Percentiles rank a stretch among this genome's conserved stretches.
These are phyloP conservation scores for Cossypha heuglini DNA, from an alignment of 2,797 vertebrate species.

Conservation along the genomic window DNA sequence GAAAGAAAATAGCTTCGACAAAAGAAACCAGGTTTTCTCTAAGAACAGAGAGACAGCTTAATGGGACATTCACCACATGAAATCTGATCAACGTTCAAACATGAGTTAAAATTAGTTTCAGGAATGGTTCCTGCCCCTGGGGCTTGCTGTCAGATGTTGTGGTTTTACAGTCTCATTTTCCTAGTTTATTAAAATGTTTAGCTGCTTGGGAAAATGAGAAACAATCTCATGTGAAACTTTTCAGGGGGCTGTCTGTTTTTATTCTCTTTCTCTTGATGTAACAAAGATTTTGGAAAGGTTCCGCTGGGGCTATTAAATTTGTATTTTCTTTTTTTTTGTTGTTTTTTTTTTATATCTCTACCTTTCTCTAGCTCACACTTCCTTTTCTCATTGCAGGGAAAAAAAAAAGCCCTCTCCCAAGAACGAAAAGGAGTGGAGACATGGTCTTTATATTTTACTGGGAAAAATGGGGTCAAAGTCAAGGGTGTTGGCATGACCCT, in stretches of 20 bases:
- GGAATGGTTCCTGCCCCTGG: slow-evolving; percentile 28
- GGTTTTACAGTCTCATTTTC: slow-evolving; percentile 47
- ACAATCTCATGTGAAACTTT: slow-evolving; percentile 24
- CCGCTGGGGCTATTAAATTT: not conserved
- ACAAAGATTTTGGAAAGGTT: not conserved
- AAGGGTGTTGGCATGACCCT: slow-evolving; percentile 31
- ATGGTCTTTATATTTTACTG: not conserved
- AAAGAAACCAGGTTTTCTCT: slow-evolving; percentile 43
- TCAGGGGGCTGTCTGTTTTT: not conserved
- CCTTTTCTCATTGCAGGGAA: not conserved
- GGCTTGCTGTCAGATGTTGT: slow-evolving; percentile 52
- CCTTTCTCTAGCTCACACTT: not conserved
- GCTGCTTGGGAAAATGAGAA: slow-evolving; percentile 40
- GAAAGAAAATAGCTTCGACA: slow-evolving; percentile 28
- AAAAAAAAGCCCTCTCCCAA: not conserved
- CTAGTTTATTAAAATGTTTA: slow-evolving; percentile 55
- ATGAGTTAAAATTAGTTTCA: slow-evolving; percentile 63
- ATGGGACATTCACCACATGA: slow-evolving; percentile 45
- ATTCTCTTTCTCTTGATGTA: slow-evolving; percentile 16
- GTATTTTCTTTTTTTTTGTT: not conserved
- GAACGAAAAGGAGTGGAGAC: not conserved
- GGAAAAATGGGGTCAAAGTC: slow-evolving; percentile 12
- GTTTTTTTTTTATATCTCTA: not conserved
- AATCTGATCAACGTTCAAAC: slow-evolving; percentile 54
- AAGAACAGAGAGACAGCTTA: slow-evolving; percentile 54